These are phyloP conservation scores for Tinea trinotella DNA, from an alignment of 2,888 invertebrate genomes.

Conservation along the genomic window DNA sequence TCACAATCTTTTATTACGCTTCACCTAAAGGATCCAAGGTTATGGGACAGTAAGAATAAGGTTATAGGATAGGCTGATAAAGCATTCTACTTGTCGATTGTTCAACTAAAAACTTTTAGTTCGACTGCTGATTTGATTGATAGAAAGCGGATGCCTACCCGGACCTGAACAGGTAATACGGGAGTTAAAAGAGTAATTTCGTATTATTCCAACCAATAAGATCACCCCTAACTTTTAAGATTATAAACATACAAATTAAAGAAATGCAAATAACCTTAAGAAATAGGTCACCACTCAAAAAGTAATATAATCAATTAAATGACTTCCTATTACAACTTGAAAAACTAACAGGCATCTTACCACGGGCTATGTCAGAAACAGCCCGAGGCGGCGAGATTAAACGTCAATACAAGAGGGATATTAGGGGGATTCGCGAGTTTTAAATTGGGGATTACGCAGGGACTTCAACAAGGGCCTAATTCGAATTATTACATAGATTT, in stretches of 20 bases:
- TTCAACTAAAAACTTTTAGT: no score
- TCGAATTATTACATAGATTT: neutral
- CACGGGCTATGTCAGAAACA: conserved; percentile 8
- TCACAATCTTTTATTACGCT: no score
- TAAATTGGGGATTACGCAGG: conserved; percentile 18
- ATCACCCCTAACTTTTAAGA: no score
- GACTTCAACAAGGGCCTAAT: neutral
- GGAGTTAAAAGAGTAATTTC: no score
- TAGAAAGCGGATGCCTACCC: no score
- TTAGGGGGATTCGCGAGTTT: conserved; percentile 18
- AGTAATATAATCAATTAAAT: conserved; percentile 1
- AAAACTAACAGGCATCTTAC: conserved; percentile 4
- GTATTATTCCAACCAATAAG: no score
- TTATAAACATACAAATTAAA: neutral
- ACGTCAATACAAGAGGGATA: conserved; percentile 19
- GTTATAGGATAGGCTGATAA: no score
- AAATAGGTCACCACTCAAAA: conserved; percentile 1
- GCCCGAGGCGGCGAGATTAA: conserved; percentile 15
- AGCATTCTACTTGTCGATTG: no score
- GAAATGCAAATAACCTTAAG: neutral
- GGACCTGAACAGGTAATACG: no score
- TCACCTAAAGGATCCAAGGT: no score
- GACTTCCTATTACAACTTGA: neutral
- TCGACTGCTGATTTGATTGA: no score
- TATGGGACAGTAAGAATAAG: no score